These are phyloP conservation scores for Platycheirus rosarum DNA, from an alignment of 2,888 invertebrate genomes.

Conservation along the genomic window DNA sequence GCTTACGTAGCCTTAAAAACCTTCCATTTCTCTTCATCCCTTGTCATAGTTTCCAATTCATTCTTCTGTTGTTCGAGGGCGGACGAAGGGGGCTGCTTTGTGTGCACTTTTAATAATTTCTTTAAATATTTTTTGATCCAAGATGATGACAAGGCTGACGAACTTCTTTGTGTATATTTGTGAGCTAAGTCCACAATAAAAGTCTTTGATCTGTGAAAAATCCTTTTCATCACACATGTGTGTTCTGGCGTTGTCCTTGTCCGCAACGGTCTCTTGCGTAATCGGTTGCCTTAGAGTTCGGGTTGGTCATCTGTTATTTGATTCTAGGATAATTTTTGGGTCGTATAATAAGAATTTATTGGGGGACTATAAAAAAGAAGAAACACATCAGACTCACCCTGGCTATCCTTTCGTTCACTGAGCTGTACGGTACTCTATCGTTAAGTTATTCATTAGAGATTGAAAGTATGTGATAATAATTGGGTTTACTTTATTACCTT, in stretches of 20 bases:
- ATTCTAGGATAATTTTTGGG: conserved; percentile 62
- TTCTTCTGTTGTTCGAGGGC: not conserved
- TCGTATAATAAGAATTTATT: conserved; percentile 56
- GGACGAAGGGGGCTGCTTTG: not conserved
- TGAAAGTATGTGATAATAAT: conserved; percentile 70
- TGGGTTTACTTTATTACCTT: conserved; percentile 66
- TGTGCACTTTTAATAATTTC: conserved; percentile 43
- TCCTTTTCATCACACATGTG: conserved; percentile 14
- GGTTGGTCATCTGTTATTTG: conserved; percentile 29
- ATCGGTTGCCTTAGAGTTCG: not conserved
- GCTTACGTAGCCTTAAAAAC: no score
- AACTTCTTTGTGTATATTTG: conserved; percentile 22
- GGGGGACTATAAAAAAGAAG: conserved; percentile 17
- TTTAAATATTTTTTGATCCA: conserved; percentile 11
- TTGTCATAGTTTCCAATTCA: no score
- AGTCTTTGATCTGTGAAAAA: conserved; percentile 51
- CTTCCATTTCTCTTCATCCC: no score
- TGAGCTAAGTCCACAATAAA: conserved; percentile 21
- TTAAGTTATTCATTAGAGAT: conserved; percentile 70
- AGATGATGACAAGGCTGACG: conserved; percentile 4
- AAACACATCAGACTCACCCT: conserved; percentile 29
- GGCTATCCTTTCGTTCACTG: conserved; percentile 18
- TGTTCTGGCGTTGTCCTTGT: not conserved
- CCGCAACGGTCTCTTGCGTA: not conserved
- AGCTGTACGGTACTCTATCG: conserved; percentile 2